Evolutionary conservation across 2,888 invertebrate species (phyloP), one percentile per base, ranked within the genome.

Genomic region (Argyresthia goedartella): DNA sequence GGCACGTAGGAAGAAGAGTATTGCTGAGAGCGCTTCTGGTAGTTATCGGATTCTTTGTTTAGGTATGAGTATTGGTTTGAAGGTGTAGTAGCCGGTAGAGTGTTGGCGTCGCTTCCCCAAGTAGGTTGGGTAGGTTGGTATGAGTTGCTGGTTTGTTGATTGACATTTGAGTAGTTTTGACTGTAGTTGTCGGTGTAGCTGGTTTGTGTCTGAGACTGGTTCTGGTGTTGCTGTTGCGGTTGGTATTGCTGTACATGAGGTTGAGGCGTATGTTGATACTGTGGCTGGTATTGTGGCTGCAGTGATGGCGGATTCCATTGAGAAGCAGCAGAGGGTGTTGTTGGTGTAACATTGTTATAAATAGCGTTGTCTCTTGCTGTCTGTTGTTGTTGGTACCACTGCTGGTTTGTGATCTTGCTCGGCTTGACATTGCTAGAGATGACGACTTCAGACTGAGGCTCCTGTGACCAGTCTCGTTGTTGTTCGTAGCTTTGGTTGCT

Each of bases 391-490:
- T 84, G 81, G 54, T 79, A 86, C 86, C 86, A 86, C 56, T 85
- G 81, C 52, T 81, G 79, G 53, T 84, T 85, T 8, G 76, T 78
- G 33, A 86, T 81, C 10, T 69, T 67, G 59, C 86, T 86, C 2
- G 86, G 86, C 55, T 86, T 86, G 0, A 86, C 79, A 56, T 86
- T 86, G 54, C 81, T 82, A 1, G 80, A 77, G 16, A 69, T 77
- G 1, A 86, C 60, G 41, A 86, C 76, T 63, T 86, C 86, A 6
- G 84, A 77, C 57, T 81, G 77, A 11, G 86, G 86, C 58, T 85
- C 85, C 57, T 75, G 72, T 8, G 69, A 64, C 65, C 67, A 76
- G 58, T 76, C 80, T 16, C 65, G 64, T 57, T 77, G 75, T 55
- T 80, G 71, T 35, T 80, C 81, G 46, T 64, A 64, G 39, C 58